Base-by-base conservation (phyloP, 2,797 vertebrate species). In the Lagorchestes hirsutus region DNA sequence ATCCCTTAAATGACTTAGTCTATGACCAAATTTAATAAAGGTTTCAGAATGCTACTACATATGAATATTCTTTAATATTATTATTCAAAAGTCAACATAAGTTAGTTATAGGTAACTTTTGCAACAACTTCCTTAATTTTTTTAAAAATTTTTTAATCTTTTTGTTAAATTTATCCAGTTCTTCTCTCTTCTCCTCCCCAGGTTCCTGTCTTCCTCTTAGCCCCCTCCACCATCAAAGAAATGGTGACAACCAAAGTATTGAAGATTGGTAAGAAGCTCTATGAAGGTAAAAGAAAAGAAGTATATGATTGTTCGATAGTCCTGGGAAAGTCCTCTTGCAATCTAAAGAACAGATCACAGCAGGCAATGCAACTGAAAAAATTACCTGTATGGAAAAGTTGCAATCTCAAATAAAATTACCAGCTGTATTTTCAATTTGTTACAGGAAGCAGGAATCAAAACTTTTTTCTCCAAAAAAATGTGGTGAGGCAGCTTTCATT, bases 311-410 rank as follows among this genome's bases (percentile, higher is more conserved):
- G 55, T 96, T 97, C 92, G 99, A 99, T 91, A 98, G 99, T 95
- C 99, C 99, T 0, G 99, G 99, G 55, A 98, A 99, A 95, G 99
- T 99, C 90, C 98, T 99, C 97, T 99, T 99, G 96, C 99, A 99
- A 98, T 99, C 99, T n/a, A 99, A 99, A 97, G 99, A 99, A 98
- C 99, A 99, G 98, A 99, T 99, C 97, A 99, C 99, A 0, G 99
- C 99, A 5, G 99, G 99, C 55, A 99, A 99, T 55, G 99, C 99
- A 0, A 99, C 98, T 92, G 99, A 97, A 99, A 99, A 93, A 99
- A 99, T 98, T 99, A 99, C 96, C 99, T 99, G 99, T 99, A 99
- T 97, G 99, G 99, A 27, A 99, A 99, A 97, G 99, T 99, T 93
- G 99, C 99, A 54, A 99, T 99, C 94, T 99, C 99, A 95, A 99